Evolutionary conservation across 2,888 invertebrate species (phyloP), one percentile per base, ranked within the genome.

Genomic region (Lypha dubia): DNA sequence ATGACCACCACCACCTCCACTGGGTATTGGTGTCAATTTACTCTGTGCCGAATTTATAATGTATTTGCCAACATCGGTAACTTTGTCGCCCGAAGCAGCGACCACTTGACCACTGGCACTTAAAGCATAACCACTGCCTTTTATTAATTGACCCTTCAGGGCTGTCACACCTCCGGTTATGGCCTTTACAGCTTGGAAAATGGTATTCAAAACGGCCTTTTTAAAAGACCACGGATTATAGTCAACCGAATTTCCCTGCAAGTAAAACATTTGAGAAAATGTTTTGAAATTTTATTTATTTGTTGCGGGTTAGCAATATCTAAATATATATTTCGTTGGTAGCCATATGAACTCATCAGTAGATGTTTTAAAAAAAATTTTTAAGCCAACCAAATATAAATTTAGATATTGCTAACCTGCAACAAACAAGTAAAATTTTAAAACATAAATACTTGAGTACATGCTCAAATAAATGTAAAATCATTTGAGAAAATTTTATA

Each of bases 141-240:
- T 97, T 88, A 97, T 95, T 35, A 97, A 93, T 91, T 97, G 96
- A 0, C 97, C 97, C 89, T 97, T 97, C n/a, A 97, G 93, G 32
- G 97, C 97, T 3, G 97, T 95, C 11, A 97, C 96, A 63, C 97
- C 97, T 11, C 97, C 97, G 9, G 97, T 96, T 85, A 97, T 96
- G 15, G 97, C 97, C 90, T 97, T 97, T 0, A 97, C 95, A 0
- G 97, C 97, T 94, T 97, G 97, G 89, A 97, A 94, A 11, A 97
- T 93, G 4, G 97, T 97, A 91, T 95, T 95, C 17, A 97, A 92
- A 83, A 97, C 95, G 0, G 96, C 96, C 90, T 96, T 96, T 92
- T 97, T 97, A 88, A 97, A 93, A 22, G 95, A 94, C 95, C 95
- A 96, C 86, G 95, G 94, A 91, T 95, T 95, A 87, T 95, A 95